Percentiles rank a stretch among this genome's conserved stretches.
Conservation (phyloP, 2,797 vertebrate species). For the Scomberomorus guttatus region DNA sequence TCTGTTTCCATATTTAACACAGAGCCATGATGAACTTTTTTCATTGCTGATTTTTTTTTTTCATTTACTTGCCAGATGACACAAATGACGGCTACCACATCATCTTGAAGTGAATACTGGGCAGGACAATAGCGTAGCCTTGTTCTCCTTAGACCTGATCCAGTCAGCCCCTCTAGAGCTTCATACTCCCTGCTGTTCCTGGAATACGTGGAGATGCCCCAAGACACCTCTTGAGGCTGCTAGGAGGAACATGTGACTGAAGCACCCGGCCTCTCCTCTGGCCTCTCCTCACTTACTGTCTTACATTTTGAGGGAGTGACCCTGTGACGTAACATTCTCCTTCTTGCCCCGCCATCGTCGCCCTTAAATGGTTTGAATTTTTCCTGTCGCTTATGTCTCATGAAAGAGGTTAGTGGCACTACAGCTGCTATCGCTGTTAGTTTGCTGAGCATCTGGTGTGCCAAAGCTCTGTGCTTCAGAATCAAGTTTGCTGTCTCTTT, state of each 20-base stretch:
- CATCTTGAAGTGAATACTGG: conserved; percentile 91
- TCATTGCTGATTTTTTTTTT: background rate
- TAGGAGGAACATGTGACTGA: conserved; percentile 51
- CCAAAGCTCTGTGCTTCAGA: conserved; percentile 55
- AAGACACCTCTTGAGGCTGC: conserved; percentile 57
- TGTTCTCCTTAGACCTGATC: conserved; percentile 52
- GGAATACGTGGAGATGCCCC: conserved; percentile 55
- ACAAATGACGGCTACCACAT: conserved; percentile 96
- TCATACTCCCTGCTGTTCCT: conserved; percentile 57
- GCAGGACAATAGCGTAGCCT: conserved; percentile 38
- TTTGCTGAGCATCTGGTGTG: conserved; percentile 62
- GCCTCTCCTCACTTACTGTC: conserved; percentile 62
- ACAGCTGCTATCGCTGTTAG: conserved; percentile 36
- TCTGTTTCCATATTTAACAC: conserved; percentile 36
- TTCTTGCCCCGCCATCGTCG: conserved; percentile 34
- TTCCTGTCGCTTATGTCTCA: conserved; percentile 52
- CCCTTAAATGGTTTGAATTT: conserved; percentile 40
- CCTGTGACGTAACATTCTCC: conserved; percentile 57
- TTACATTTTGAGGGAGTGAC: conserved; percentile 70
- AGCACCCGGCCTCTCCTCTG: conserved; percentile 44
- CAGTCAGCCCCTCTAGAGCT: conserved; percentile 61
- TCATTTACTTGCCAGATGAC: conserved; percentile 87
- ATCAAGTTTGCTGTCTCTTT: conserved; percentile 36
- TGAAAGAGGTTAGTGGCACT: conserved; percentile 43
- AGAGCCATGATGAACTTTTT: conserved; percentile 12